Evolutionary conservation across 1,140 invertebrate genomes (phyloP).

Genomic region (Whitmania pigra): DNA sequence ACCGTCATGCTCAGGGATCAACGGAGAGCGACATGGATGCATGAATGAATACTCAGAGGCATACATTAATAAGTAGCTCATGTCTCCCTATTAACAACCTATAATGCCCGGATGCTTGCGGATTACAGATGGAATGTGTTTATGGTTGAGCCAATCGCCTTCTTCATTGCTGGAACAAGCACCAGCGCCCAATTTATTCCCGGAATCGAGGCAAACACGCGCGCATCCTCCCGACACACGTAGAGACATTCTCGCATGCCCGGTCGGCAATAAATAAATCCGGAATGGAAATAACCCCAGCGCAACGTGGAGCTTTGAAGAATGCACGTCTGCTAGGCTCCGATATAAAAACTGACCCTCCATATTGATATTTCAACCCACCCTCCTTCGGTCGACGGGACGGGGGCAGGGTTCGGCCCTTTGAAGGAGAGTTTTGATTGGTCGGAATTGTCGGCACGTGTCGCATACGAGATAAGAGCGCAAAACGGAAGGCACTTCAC

Average conservation of each 20-base stretch:
- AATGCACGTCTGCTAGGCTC: no score
- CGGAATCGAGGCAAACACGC: not conserved
- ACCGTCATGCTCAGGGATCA: conserved; percentile 9
- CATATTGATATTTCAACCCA: conserved; percentile 1
- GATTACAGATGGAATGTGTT: conserved; percentile 4
- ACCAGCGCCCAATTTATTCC: not conserved
- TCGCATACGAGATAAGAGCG: not conserved
- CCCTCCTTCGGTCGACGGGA: not conserved
- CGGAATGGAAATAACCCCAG: no score
- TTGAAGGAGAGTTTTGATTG: not conserved
- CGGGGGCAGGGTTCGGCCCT: not conserved
- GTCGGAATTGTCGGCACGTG: not conserved
- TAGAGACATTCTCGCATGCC: no score
- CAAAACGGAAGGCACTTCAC: not conserved
- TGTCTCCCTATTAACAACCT: not conserved
- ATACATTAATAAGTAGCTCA: not conserved
- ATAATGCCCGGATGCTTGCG: not conserved
- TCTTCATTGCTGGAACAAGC: not conserved
- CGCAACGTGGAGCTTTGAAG: no score
- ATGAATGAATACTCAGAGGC: not conserved
- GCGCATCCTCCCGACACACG: not conserved
- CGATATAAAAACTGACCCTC: conserved; percentile 4
- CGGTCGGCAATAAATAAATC: no score
- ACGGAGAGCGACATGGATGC: not conserved
- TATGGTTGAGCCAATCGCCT: conserved; percentile 1